Conservation (phyloP, 2,113 vertebrate species). For the Chaetura pelagica region DNA sequence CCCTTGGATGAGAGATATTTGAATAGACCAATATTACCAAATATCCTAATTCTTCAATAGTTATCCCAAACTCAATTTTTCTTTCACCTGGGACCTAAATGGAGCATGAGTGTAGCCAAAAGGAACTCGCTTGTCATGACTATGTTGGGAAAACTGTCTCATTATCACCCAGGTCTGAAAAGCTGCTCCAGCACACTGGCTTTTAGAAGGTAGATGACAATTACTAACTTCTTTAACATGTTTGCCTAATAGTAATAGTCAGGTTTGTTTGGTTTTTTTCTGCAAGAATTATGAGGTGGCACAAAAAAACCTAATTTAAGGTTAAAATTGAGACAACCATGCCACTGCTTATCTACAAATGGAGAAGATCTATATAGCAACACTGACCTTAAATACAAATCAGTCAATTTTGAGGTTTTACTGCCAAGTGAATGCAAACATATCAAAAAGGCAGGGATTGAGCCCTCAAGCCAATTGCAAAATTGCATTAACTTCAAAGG, state of each 20-base stretch:
- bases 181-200: neutral
- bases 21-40: neutral
- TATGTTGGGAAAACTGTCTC: neutral
- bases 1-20: neutral
- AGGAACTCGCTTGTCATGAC: neutral
- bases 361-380: neutral
- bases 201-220: neutral
- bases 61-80: neutral
- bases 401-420: neutral
- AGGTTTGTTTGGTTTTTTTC: neutral
- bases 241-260: neutral
- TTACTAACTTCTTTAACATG: neutral
- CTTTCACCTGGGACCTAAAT: neutral
- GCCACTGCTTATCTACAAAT: neutral
- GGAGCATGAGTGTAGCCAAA: neutral
- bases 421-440: neutral
- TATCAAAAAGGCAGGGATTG: neutral
- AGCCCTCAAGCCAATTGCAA: neutral
- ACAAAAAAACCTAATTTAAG: neutral
- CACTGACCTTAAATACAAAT: neutral
- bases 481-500: conserved; percentile 42
- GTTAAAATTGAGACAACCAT: neutral
- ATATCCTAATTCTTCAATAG: neutral
- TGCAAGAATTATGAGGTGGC: neutral
- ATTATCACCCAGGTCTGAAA: neutral